Base-by-base conservation (phyloP, 2,797 vertebrate species). In the Galagoides demidoff region DNA sequence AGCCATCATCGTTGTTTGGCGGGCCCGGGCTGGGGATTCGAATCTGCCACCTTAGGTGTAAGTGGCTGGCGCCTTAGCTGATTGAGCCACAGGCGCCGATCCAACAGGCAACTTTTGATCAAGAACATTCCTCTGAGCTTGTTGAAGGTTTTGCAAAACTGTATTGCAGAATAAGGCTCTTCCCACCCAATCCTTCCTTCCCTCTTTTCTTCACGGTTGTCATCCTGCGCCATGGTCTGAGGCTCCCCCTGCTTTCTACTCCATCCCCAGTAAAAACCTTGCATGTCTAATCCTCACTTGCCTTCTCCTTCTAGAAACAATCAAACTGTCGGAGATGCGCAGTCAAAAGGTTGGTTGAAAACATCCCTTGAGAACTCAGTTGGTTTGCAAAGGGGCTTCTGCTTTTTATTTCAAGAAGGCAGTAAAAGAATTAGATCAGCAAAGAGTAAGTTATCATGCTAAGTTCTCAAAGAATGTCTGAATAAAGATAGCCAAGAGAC, bases 391-490 rank as follows among this genome's bases (percentile, higher is more conserved):
- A 8, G 20, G 12, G 11, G 90, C 39, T 66, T 90, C 64, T 13
- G 19, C 25, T 92, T 94, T 71, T n/a, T 34, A 74, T 73, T 89
- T 84, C 37, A 74, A 55, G 89, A 93, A 63, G 2, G 16, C 52
- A 52, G n/a, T 34, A 49, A 92, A 49, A 52, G 45, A 84, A 66
- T 63, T 81, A 66, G 90, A 39, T 90, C 37, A 87, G 77, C 23
- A 49, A 88, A 85, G 17, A 83, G 39, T 64, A 39, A 89, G 37
- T 82, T 57, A 73, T n/a, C 29, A 52, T 13, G 29, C 59, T 27
- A 74, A 39, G 10, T 83, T 84, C 63, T 94, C 39, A 92, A 90
- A 71, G 45, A 81, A 91, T 27, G 23, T 73, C 78, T 90, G 78
- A 79, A 23, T 59, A 49, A 84, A 64, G 68, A 25, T 49, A 77